Base-by-base conservation (phyloP, 2,797 vertebrate species). In the Acanthis flammea region DNA sequence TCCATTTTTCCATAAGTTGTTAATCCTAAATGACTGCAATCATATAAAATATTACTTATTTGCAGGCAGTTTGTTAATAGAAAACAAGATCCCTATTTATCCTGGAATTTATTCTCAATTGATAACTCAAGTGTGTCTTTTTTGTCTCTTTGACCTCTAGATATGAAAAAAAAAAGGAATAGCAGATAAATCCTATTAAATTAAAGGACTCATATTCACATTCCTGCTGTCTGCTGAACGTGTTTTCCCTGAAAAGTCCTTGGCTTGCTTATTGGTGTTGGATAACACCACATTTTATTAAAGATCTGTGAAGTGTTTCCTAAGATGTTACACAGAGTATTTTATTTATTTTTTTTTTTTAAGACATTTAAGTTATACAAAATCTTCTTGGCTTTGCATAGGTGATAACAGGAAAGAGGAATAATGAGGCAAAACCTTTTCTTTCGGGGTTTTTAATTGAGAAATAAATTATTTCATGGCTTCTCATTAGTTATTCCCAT, bases 391-490 rank as follows among this genome's bases (percentile, higher is more conserved):
- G 96, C 96, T 98, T 97, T 96, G 88, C 91, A 58, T 94, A 97
- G 95, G 97, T 97, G 98, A 97, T 98, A 98, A 98, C 97, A 97
- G 80, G 95, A 97, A 97, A 94, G 73, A 89, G 94, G 97, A 96
- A 97, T 98, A 98, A 98, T 97, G 97, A 98, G 97, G 96, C 95
- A 97, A 97, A 98, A 89, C 92, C 92, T 97, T 86, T 95, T 95
- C 86, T 94, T 97, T 96, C 37, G 55, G 91, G 50, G 83, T 96
- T 97, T 98, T 98, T 97, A 98, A 98, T 97, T 98, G 97, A 97
- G 97, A 96, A 98, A 96, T 97, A 98, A 97, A 98, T 98, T 97
- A 97, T 98, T 98, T 98, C 96, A 87, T 98, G 94, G 96, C 89
- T 97, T 91, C 97, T 98, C 97, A 97, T 98, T 98, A 98, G 96